These are phyloP conservation scores for Diplodus sargus DNA, from an alignment of 2,797 vertebrate species.

Conservation along the genomic window DNA sequence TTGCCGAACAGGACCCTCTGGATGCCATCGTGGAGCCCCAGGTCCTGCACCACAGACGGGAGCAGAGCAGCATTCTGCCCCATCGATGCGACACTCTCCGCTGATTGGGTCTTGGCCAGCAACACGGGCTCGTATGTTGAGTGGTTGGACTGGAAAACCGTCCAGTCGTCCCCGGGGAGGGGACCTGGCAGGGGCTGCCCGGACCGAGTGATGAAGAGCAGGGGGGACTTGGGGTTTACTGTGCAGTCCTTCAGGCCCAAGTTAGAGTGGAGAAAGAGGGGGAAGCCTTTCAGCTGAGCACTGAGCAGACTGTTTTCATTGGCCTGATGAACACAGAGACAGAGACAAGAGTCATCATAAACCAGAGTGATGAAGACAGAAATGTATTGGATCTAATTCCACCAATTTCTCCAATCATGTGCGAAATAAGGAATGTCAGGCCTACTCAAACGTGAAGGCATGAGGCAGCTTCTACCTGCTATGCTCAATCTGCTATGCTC, in stretches of 20 bases:
- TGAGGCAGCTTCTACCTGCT: conserved; percentile 74
- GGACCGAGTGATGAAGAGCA: conserved; percentile 95
- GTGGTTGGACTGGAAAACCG: conserved; percentile 98
- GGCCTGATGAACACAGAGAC: conserved; percentile 84
- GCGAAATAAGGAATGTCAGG: conserved; percentile 77
- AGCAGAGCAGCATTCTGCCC: conserved; percentile 91
- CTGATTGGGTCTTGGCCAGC: conserved; percentile 94
- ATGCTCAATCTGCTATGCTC: conserved; percentile 66
- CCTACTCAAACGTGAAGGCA: conserved; percentile 65
- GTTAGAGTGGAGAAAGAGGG: conserved; percentile 97
- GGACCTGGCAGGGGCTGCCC: conserved; percentile 93
- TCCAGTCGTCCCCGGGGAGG: conserved; percentile 98
- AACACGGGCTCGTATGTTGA: conserved; percentile 97
- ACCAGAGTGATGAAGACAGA: conserved; percentile 64
- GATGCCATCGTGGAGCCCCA: conserved; percentile 97
- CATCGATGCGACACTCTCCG: conserved; percentile 91
- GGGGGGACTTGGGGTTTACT: conserved; percentile 95
- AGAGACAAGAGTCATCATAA: conserved; percentile 62
- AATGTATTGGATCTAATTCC: conserved; percentile 64
- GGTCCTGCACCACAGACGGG: conserved; percentile 97
- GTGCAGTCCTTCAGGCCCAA: conserved; percentile 97
- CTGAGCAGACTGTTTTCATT: conserved; percentile 99
- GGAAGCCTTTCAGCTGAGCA: conserved; percentile 98
- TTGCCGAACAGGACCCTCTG: conserved; percentile 98
- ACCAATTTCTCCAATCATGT: conserved; percentile 67